Base-by-base conservation (phyloP, 2,888 invertebrate genomes). In the Drosophila mimetica region DNA sequence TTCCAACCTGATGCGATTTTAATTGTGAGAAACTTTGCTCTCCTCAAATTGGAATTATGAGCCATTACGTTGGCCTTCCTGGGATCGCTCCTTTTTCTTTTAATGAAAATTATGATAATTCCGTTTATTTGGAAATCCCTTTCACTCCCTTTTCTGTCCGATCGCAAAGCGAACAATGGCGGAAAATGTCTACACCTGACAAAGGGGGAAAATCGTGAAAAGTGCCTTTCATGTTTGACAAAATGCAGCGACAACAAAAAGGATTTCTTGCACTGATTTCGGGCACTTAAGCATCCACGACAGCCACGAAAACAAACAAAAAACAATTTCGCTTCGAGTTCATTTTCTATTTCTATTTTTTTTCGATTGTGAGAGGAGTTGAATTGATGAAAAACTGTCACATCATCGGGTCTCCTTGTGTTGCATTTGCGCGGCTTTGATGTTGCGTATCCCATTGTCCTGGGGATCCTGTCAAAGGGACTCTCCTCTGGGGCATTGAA, bases 201-300 rank as follows among this genome's bases (percentile, higher is more conserved):
- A 54, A 53, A 60, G n/a, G 52, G 51, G 59, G 14, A 13, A 65
- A 69, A 70, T 81, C 52, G 66, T 65, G 66, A 86, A 85, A 77
- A 70, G 61, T 83, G 83, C 76, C 67, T 75, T 78, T 84, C 78
- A 82, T 77, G 77, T 79, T 86, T 82, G 80, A 72, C 78, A 82
- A 77, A 70, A 53, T 70, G 72, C 82, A 83, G 76, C 47, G 44
- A 54, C 57, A 77, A 58, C 55, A 57, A 55, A 77, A 57, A 75
- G 53, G 51, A 59, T 42, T 70, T 36, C 66, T 66, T 65, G 60
- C 74, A 73, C 81, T 79, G 82, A 79, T 87, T 83, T 86, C 48
- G 65, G 86, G 83, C 83, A 85, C 82, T 87, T 78, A 71, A 67
- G 64, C 65, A 64, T 59, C 63, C 58, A 61, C 63, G 61, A 59